A percentile compares a stretch with the other conserved stretches of the same genome.
Evolutionary conservation across 2,113 vertebrate species (phyloP).

Genomic region (Podarcis muralis): DNA sequence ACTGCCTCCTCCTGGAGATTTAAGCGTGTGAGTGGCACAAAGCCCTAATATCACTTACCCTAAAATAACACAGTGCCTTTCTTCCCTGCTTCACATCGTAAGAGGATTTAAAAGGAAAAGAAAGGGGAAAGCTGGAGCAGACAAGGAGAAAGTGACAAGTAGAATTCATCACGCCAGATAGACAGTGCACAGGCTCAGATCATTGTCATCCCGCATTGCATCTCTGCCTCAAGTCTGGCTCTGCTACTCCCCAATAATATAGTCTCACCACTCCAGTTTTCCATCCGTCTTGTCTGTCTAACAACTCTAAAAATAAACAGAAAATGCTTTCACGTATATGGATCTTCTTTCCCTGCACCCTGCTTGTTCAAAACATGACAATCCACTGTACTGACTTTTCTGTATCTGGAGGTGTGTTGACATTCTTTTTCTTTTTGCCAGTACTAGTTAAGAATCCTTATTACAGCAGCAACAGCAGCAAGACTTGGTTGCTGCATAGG

Average conservation of each 20-base stretch:
- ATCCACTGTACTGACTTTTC: background rate
- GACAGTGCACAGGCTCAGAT: background rate
- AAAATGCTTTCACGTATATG: constrained; percentile 42
- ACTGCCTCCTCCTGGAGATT: background rate
- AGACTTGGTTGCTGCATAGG: background rate
- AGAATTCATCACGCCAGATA: constrained; percentile 35
- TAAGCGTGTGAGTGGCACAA: background rate
- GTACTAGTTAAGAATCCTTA: background rate
- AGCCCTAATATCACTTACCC: background rate
- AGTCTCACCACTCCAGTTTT: constrained; percentile 27
- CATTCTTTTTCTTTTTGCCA: background rate
- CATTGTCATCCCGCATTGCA: constrained; percentile 43
- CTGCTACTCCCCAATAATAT: constrained; percentile 27
- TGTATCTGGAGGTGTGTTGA: background rate
- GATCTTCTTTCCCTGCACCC: background rate
- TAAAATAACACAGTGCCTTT: constrained; percentile 3
- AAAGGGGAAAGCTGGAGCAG: constrained; percentile 23
- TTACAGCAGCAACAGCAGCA: background rate
- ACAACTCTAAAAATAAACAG: constrained; percentile 44
- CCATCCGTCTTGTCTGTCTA: constrained; percentile 33
- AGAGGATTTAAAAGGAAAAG: constrained; percentile 22
- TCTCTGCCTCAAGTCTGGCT: constrained; percentile 32
- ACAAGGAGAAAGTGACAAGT: constrained; percentile 34
- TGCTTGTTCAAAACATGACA: constrained; percentile 34
- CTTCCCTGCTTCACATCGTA: constrained; percentile 1